Evolutionary conservation across 2,888 invertebrate species (phyloP), one percentile per base, ranked within the genome.

Genomic region (Oligia latruncula): DNA sequence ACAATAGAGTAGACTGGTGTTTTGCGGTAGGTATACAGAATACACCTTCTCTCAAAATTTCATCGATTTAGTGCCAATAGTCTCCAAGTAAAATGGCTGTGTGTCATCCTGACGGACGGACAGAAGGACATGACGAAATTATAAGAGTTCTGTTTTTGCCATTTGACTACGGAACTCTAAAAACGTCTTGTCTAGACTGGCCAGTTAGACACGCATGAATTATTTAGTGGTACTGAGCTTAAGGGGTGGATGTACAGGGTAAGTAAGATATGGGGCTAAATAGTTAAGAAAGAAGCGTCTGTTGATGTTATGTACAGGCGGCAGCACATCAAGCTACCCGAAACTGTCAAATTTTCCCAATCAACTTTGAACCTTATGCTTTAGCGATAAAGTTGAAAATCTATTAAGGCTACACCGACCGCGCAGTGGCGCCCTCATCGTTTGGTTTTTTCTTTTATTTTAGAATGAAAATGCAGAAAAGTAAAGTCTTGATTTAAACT

Each of bases 121-220:
- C 58, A 17, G 9, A n/a, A 3, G 40, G 40, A 58, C 58, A 17
- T n/a, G 11, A n/a, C 58, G 11, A 71, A 8, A n/a, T 6, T 60
- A 43, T 60, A 43, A 6, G 8, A 11, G 17, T n/a, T 43, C 13
- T 3, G 29, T 29, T 62, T 62, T 29, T 20, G 6, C 0, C 43
- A 29, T 62, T 43, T n/a, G 29, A 0, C 20, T 29, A 29, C 43
- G 43, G 72, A 72, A 43, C 72, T 8, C 20, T 43, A 29, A 62
- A 52, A 85, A 43, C 71, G 40, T 65, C 58, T 65, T 70, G 83
- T 81, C 83, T 83, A 81, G 83, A 83, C 86, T n/a, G 6, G 40
- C 8, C 29, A 72, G 71, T 85, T 73, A 81, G 35, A 71, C 52
- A 67, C 29, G 65, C 62, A 65, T 83, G 76, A 76, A 83, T 81